phyloP scores from a whole-genome alignment of 2,113 vertebrate genomes.

The Oncorhynchus masou region DNA sequence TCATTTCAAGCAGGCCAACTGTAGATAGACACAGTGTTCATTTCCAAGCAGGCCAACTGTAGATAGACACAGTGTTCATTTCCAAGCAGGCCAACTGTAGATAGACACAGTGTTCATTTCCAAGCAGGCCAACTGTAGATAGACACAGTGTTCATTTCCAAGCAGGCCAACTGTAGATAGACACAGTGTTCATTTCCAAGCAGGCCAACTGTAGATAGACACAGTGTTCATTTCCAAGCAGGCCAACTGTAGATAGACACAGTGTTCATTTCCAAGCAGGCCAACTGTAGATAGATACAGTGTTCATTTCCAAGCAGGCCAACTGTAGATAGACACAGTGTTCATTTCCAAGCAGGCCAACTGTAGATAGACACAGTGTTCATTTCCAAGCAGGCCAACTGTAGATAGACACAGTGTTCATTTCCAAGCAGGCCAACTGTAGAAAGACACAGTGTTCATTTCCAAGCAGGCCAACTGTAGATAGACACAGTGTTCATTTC shows the following conservation, averaged over 20 bases:
- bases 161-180: not conserved
- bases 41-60: not conserved
- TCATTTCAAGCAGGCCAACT: not conserved
- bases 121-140: not conserved
- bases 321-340: not conserved
- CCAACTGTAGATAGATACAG: not conserved
- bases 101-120: not conserved
- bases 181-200: not conserved
- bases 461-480: not conserved
- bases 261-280: not conserved
- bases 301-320: not conserved
- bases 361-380: not conserved
- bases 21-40: not conserved
- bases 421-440: not conserved
- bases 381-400: not conserved
- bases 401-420: not conserved
- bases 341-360: not conserved
- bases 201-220: not conserved
- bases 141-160: not conserved
- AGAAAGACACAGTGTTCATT: not conserved
- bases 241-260: not conserved
- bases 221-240: not conserved
- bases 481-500: not conserved
- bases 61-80: not conserved
- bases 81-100: not conserved